These are phyloP conservation scores for Drosophila subobscura DNA, from an alignment of 1,140 invertebrate species.

Conservation along the genomic window DNA sequence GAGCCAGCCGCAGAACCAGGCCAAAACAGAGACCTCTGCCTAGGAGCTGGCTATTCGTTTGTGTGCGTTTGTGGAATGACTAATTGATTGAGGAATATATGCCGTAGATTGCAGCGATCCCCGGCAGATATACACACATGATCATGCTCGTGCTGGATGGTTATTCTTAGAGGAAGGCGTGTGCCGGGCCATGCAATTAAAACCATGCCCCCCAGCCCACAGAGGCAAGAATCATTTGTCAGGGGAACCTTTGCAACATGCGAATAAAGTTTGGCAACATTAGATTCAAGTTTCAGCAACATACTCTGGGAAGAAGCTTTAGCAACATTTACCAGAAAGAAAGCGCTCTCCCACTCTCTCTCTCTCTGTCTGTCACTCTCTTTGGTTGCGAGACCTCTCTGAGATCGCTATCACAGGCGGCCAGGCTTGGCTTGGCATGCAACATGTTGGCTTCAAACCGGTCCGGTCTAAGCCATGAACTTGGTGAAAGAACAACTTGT, in stretches of 20 bases:
- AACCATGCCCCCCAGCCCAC: neutral
- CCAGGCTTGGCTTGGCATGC: neutral
- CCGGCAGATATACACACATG: constrained; percentile 12
- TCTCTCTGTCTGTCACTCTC: neutral
- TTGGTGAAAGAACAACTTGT: constrained; percentile 51
- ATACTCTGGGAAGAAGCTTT: constrained; percentile 10
- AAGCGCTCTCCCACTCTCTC: too few relatives aligned
- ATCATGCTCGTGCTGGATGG: neutral
- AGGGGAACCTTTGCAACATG: constrained; percentile 21
- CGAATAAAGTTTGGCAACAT: constrained; percentile 20
- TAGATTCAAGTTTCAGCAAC: neutral
- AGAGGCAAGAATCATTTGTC: constrained; percentile 30
- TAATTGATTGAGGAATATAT: constrained; percentile 57
- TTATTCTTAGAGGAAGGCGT: constrained; percentile 29
- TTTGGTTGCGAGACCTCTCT: constrained; percentile 15
- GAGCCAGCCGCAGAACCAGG: constrained; percentile 46
- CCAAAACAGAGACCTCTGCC: constrained; percentile 10
- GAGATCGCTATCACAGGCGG: constrained; percentile 14
- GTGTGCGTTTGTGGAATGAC: constrained; percentile 54
- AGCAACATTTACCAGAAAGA: too few relatives aligned
- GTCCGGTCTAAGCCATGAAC: constrained; percentile 53
- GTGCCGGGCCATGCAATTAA: constrained; percentile 43
- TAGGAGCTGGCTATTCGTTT: neutral
- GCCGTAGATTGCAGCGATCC: constrained; percentile 27
- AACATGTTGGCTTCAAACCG: constrained; percentile 65